Evolutionary conservation across 1,140 invertebrate genomes (phyloP).

Genomic region (Drosophila obscura): DNA sequence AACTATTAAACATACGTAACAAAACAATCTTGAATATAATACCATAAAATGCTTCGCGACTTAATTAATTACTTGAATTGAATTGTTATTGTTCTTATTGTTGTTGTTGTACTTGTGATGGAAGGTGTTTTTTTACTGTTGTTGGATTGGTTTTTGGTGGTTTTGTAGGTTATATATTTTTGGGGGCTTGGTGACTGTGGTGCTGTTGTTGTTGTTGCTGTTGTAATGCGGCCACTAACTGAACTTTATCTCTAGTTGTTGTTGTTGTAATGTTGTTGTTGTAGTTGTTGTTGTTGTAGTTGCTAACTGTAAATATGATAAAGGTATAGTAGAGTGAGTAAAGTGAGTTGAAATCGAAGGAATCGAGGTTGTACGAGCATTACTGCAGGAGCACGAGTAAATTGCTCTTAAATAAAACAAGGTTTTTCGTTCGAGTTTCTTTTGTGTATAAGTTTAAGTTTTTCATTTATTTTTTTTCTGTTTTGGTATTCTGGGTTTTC

Average conservation of each 20-base stretch:
- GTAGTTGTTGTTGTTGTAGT: slow-evolving; percentile 33
- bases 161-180: slow-evolving; percentile 26
- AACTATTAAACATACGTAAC: slow-evolving; percentile 36
- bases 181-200: slow-evolving; percentile 51
- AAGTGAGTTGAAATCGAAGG: slow-evolving; percentile 47
- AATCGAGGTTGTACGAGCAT: slow-evolving; percentile 31
- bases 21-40: slow-evolving; percentile 29
- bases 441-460: slow-evolving; percentile 83
- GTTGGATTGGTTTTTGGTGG: slow-evolving; percentile 50
- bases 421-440: slow-evolving; percentile 76
- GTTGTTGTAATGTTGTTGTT: slow-evolving; percentile 46
- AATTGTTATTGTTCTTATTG: slow-evolving; percentile 51
- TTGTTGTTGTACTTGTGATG: slow-evolving; percentile 50
- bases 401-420: slow-evolving; percentile 73
- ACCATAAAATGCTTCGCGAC: slow-evolving; percentile 20
- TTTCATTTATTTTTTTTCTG: slow-evolving; percentile 78
- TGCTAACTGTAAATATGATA: slow-evolving; percentile 78
- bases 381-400: slow-evolving; percentile 29
- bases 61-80: slow-evolving; percentile 27
- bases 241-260: slow-evolving; percentile 57
- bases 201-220: slow-evolving; percentile 50
- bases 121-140: slow-evolving; percentile 41
- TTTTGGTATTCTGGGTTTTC: slow-evolving; percentile 48
- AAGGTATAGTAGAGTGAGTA: slow-evolving; percentile 68
- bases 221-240: slow-evolving; percentile 41